Base-by-base conservation (phyloP, 2,888 invertebrate species). In the Nomada flava region DNA sequence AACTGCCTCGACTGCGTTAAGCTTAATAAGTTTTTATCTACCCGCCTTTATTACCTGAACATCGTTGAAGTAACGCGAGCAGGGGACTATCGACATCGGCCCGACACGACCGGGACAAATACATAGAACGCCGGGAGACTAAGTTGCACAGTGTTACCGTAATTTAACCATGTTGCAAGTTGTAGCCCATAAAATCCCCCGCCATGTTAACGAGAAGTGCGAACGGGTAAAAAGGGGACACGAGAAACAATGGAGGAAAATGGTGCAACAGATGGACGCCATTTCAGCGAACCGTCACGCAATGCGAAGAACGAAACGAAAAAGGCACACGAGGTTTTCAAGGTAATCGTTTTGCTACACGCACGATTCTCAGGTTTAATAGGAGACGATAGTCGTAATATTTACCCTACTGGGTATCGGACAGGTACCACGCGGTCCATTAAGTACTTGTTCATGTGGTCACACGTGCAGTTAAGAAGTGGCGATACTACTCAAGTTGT, bases 361-460 rank as follows among this genome's bases (percentile, higher is more conserved):
- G 74, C 76, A 64, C 36, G 42, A 42, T 64, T 77, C 42, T 52
- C 75, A 29, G 53, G 81, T 80, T 82, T 82, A 82, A 82, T 82
- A 71, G 82, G 53, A 75, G 63, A 63, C 72, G 82, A 76, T 76
- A 71, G 68, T 82, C 82, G 80, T 82, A 82, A 82, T 82, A 63
- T 71, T 57, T 68, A 59, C 15, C 57, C 69, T 29, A 42, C 75
- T 52, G 65, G 26, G 52, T 69, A 62, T 53, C 64, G 53, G 73
- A 75, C 80, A 80, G 75, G 63, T 79, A 81, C 70, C 81, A 73
- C 81, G 73, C 76, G 68, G 69, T 59, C 72, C 76, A 82, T 82
- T 82, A 82, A 82, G 55, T 82, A 82, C 63, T 52, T 57, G 69
- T 64, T 71, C 63, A 20, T 69, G 72, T 72, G 62, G 59, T 68